Conservation (phyloP, 2,888 invertebrate species). For the Lamproptera curius region DNA sequence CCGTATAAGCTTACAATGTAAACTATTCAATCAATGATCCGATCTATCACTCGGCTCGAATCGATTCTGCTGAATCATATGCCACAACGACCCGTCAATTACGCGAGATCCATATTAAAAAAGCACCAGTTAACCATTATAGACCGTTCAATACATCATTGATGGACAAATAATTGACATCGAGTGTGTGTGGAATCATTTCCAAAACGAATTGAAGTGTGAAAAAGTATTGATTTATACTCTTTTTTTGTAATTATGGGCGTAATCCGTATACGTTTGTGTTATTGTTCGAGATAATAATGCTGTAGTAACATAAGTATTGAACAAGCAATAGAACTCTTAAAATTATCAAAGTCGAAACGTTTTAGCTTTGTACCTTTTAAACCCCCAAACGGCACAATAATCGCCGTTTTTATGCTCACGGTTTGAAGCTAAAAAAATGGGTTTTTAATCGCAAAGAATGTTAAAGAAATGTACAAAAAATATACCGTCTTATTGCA, state of each 20-base stretch:
- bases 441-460: too few species aligned
- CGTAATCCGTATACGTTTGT: too few species aligned
- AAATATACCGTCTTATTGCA: too few species aligned
- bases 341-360: too few species aligned
- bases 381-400: too few species aligned
- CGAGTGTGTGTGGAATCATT: neutral
- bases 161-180: slow-evolving; percentile 15
- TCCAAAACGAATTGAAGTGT: neutral
- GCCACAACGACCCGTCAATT: slow-evolving; percentile 14
- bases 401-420: too few species aligned
- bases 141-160: neutral
- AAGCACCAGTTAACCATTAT: slow-evolving; percentile 6
- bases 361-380: too few species aligned
- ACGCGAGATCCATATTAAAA: slow-evolving; percentile 4
- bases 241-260: slow-evolving; percentile 5
- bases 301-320: too few species aligned
- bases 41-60: slow-evolving; percentile 5
- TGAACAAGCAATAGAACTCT: too few species aligned
- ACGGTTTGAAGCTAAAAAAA: too few species aligned
- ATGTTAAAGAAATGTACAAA: too few species aligned
- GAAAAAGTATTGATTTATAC: neutral
- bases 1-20: slow-evolving; percentile 3
- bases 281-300: too few species aligned
- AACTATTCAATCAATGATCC: slow-evolving; percentile 1
- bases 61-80: slow-evolving; percentile 12